These are phyloP conservation scores for Frankliniella intonsa DNA, from an alignment of 2,888 invertebrate species.

Conservation along the genomic window DNA sequence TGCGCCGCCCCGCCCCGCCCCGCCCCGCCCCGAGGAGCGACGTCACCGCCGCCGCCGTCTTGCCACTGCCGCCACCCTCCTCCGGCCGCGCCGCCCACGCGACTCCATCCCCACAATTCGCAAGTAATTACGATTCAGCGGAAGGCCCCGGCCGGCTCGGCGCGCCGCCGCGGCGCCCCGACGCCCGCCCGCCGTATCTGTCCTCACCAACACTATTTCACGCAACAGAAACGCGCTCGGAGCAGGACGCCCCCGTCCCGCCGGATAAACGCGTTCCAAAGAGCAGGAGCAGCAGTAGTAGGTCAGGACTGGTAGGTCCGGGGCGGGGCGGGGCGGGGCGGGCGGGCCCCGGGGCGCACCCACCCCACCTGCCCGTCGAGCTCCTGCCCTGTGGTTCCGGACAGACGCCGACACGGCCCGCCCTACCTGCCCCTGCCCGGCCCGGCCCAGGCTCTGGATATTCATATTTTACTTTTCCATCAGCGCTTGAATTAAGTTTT, in stretches of 20 bases:
- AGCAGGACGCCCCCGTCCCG: conserved; percentile 28
- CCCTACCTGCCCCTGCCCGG: neutral
- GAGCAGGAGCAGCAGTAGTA: neutral
- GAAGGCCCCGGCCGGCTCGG: too few relatives aligned
- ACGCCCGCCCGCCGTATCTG: too few relatives aligned
- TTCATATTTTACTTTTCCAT: conserved; percentile 23
- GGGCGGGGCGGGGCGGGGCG: conserved; percentile 27
- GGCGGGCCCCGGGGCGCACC: conserved; percentile 24
- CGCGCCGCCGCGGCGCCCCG: too few relatives aligned
- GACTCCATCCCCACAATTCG: conserved; percentile 18
- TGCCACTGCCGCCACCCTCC: neutral
- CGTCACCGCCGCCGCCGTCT: neutral
- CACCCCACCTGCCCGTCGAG: conserved; percentile 33
- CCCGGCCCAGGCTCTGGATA: conserved; percentile 1
- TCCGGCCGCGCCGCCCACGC: neutral
- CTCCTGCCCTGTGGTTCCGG: neutral
- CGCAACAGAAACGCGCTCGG: neutral
- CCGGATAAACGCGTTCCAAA: conserved; percentile 16
- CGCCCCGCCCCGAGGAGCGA: conserved; percentile 2
- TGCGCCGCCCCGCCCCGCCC: conserved; percentile 29
- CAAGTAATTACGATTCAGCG: conserved; percentile 24
- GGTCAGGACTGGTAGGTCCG: conserved; percentile 23
- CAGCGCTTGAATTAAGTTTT: conserved; percentile 17
- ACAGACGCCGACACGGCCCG: neutral
- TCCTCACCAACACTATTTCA: too few relatives aligned